Conservation (phyloP, 2,113 vertebrate species). For the Dromaius novaehollandiae region DNA sequence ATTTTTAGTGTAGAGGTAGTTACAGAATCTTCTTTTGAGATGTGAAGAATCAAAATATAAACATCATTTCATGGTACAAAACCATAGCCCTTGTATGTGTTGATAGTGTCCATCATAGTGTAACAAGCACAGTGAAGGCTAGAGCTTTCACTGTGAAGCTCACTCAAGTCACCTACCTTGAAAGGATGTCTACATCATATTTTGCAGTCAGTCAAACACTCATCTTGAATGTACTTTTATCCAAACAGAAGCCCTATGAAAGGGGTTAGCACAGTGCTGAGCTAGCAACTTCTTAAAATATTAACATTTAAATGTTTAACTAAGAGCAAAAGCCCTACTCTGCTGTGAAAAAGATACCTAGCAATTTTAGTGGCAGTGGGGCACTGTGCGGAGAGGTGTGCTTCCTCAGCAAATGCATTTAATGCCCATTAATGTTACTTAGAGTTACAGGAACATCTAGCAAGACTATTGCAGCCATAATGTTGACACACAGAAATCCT, state of each 20-base stretch:
- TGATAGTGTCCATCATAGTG: too few relatives aligned
- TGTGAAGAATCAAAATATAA: neutral
- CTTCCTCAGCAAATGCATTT: neutral
- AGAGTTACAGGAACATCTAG: neutral
- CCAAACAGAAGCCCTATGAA: neutral
- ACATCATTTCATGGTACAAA: neutral
- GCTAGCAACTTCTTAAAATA: neutral
- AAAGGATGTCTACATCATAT: fast-evolving
- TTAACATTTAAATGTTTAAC: neutral
- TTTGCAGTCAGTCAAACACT: neutral
- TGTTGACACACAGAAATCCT: neutral
- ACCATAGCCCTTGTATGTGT: neutral
- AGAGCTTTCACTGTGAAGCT: neutral
- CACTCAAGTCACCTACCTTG: neutral
- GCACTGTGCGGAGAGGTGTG: neutral
- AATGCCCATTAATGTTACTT: neutral
- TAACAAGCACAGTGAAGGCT: neutral
- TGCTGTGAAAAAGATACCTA: neutral
- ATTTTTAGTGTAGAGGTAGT: neutral
- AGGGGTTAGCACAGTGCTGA: neutral
- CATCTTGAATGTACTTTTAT: neutral
- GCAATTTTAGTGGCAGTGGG: neutral
- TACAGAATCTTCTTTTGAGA: neutral
- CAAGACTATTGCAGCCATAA: neutral
- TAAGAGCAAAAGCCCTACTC: neutral